Evolutionary conservation across 2,888 invertebrate genomes (phyloP), one percentile per base, ranked within the genome.

Genomic region (Parnassius mnemosyne): DNA sequence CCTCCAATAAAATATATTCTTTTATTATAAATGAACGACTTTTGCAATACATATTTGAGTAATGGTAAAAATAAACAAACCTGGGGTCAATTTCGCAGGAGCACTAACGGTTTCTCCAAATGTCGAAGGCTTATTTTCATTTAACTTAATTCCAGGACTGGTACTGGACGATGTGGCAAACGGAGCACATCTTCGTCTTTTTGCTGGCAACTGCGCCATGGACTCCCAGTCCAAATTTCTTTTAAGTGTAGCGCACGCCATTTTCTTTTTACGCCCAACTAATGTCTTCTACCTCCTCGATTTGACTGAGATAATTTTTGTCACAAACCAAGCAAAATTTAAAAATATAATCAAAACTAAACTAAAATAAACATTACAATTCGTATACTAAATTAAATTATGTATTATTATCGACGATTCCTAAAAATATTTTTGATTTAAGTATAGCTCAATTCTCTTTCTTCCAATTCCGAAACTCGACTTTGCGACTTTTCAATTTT

Each of bases 181-280:
- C 65, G 97, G 97, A 79, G 95, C 95, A 92, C 97, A 98, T 92
- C 98, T 94, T 87, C 98, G 94, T 81, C 98, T 93, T 90, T 98
- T 98, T 43, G 95, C 95, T 65, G 97, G 97, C 78, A 96, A 92
- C 80, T 96, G 96, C 83, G 96, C 95, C 88, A 97, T 94, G 70
- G 97, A 96, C 92, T 98, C 98, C 95, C 98, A 98, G 87, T 98
- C 98, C 82, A 97, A 93, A 84, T 96, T 95, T 88, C 98, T 94
- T 93, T 98, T 98, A 72, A 98, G 93, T 80, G 98, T 98, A 92
- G 98, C 98, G 94, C 98, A 98, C 94, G 98, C 98, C 98, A 99
- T 99, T 93, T 94, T 94, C 88, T 89, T 93, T 89, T 86, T 92
- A 93, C 92, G 93, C 93, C 93, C 92, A 93, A 85, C 85, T 89